phyloP scores from a whole-genome alignment of 2,797 vertebrate species.

The Gadopsis bispinosus region DNA sequence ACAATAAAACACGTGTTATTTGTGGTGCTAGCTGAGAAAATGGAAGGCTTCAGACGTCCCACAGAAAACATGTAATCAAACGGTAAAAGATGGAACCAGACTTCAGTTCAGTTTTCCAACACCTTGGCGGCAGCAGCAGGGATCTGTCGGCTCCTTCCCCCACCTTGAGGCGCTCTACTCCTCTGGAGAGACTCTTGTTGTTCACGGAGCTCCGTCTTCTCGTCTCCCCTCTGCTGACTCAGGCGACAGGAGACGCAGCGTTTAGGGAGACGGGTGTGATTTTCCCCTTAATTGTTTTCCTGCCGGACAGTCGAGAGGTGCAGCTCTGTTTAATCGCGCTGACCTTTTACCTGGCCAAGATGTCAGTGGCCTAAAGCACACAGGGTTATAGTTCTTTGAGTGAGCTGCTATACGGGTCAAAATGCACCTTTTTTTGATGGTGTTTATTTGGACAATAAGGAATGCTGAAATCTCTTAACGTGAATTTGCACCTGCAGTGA shows the following conservation, averaged over 20 bases:
- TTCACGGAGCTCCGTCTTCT: slow-evolving; percentile 20
- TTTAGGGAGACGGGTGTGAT: slow-evolving; percentile 48
- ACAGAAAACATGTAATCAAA: slow-evolving; percentile 14
- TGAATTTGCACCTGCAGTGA: slow-evolving; percentile 79
- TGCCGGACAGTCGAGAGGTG: slow-evolving; percentile 61
- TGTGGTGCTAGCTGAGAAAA: neutral
- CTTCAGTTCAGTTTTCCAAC: slow-evolving; percentile 14
- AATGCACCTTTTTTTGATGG: slow-evolving; percentile 20
- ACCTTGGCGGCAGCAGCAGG: slow-evolving; percentile 28
- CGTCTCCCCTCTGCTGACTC: slow-evolving; percentile 67
- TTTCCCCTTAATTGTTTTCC: slow-evolving; percentile 76
- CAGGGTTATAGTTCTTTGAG: neutral
- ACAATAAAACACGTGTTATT: slow-evolving; percentile 7
- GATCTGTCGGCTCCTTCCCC: slow-evolving; percentile 1
- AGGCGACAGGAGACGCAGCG: slow-evolving; percentile 49
- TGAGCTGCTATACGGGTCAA: slow-evolving; percentile 7
- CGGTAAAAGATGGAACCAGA: neutral
- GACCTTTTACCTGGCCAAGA: slow-evolving; percentile 41
- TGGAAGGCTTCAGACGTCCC: neutral
- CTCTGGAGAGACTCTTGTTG: slow-evolving; percentile 59
- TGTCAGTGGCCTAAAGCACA: slow-evolving; percentile 5
- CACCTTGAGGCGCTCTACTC: neutral
- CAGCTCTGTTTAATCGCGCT: slow-evolving; percentile 44
- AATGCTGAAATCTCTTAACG: slow-evolving; percentile 16
- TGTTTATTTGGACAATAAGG: slow-evolving; percentile 60